Evolutionary conservation across 2,113 vertebrate species (phyloP).

Genomic region (Empidonax alnorum): DNA sequence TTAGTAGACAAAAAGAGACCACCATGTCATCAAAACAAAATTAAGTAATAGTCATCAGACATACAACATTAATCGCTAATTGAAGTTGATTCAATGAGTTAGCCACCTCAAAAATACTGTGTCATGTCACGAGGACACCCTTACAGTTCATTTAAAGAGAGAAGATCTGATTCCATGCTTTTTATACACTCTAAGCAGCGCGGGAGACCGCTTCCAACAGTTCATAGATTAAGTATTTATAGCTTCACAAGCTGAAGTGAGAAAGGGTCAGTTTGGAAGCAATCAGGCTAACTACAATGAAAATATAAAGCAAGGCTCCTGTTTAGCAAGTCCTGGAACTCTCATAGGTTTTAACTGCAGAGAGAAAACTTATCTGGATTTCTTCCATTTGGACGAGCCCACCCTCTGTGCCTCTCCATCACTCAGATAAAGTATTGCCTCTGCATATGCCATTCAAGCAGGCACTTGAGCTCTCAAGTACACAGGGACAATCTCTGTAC

Average conservation of each 20-base stretch:
- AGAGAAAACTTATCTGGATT: not conserved
- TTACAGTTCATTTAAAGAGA: not conserved
- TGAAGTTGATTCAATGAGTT: not conserved
- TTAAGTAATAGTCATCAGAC: not conserved
- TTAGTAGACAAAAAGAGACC: not conserved
- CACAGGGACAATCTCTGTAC: rapidly evolving
- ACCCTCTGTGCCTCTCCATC: not conserved
- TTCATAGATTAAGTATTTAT: not conserved
- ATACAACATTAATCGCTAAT: not conserved
- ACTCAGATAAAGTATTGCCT: not conserved
- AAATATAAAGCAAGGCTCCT: not conserved
- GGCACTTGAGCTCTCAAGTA: not conserved
- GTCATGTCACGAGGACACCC: not conserved
- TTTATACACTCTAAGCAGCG: not conserved
- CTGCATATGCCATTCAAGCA: not conserved
- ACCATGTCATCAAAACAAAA: not conserved
- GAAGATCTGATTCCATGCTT: not conserved
- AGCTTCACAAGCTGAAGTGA: not conserved
- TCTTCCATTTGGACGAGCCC: not conserved
- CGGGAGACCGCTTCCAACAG: not conserved
- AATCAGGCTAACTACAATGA: not conserved
- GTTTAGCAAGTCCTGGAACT: not conserved
- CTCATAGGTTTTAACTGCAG: not conserved
- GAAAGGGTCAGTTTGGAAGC: not conserved
- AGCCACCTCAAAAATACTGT: not conserved